Evolutionary conservation across 1,140 invertebrate genomes (phyloP), one percentile per base, ranked within the genome.

Genomic region (Formica exsecta): DNA sequence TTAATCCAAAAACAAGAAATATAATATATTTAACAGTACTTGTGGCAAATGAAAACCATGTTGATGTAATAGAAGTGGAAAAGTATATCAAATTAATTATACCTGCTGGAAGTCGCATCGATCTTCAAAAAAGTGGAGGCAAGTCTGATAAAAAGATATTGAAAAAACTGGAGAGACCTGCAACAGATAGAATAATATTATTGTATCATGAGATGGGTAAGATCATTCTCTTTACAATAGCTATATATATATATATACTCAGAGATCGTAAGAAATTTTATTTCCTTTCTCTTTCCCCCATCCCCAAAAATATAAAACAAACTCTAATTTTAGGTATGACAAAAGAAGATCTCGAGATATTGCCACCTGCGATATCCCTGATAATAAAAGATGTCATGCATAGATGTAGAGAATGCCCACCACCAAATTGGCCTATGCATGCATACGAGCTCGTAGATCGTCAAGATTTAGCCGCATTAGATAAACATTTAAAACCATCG

Each of bases 381-480:
- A 95, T 98, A 4, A 93, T 99, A 4, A 96, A 97, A 54, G 97
- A 98, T 86, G 96, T 97, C 0, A 96, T 99, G 89, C 96, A 97
- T 89, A 95, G 96, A 84, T 98, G 97, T 89, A 96, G 98, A 89
- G 96, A 97, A 75, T 95, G 96, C 48, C 98, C 98, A 19, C 98
- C 97, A 0, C 95, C 96, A 22, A 97, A 97, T 93, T 98, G 98
- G 97, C 96, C 97, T 3, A 94, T 95, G 65, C 95, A 96, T 65
- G 97, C 97, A 1, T 99, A 98, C 92, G 96, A 96, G 59, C 95
- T 99, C 3, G 96, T 98, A n/a, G 97, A 97, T 95, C 95, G 98
- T 13, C 96, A 97, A 68, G 98, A 98, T 94, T 94, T 98, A 85
- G 97, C 97, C 0, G 94, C 96, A 6, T 89, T 95, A 22, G 91